Evolutionary conservation across 2,113 vertebrate genomes (phyloP), one percentile per base, ranked within the genome.

Genomic region (Butastur rufipennis): DNA sequence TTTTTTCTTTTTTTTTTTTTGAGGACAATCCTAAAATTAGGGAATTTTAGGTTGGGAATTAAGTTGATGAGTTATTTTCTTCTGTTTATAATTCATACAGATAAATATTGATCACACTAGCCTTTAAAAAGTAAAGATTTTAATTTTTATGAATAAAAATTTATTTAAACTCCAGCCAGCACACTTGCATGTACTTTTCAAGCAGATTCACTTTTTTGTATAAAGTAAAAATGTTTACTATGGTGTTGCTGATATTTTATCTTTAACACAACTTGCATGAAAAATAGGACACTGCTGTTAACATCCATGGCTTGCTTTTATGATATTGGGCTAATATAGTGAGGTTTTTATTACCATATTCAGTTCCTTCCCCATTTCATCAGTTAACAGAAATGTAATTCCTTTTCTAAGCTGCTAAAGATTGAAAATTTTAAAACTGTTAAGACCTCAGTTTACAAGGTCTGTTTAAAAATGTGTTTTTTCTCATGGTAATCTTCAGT

Each of bases 101-200:
- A n/a, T 78, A 62, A 88, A 75, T 72, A 55, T n/a, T 72, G 58
- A 95, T 94, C 68, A 75, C 52, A 62, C 11, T 71, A 82, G 90
- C 59, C 81, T 91, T 92, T 88, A 78, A 89, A 91, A 88, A 78
- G 23, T 79, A 83, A 91, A 80, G 6, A 81, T 61, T 86, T 78
- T 61, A 55, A 86, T 78, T 95, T 94, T 83, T 95, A 79, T 87
- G 52, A 95, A 79, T 91, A 86, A 75, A 94, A 88, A 29, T 11
- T 36, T 85, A 80, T 90, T 89, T 92, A 68, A 86, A 93, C 42
- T 85, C n/a, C 62, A 89, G 62, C 48, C 89, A 91, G 86, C 25
- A 65, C 77, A 95, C 45, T 87, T 85, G 88, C 91, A 93, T 82
- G 88, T 92, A 95, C 73, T 97, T 95, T 91, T 84, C 83, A 91